Base-by-base conservation (phyloP, 2,797 vertebrate species). In the Hoplostethus mediterraneus region DNA sequence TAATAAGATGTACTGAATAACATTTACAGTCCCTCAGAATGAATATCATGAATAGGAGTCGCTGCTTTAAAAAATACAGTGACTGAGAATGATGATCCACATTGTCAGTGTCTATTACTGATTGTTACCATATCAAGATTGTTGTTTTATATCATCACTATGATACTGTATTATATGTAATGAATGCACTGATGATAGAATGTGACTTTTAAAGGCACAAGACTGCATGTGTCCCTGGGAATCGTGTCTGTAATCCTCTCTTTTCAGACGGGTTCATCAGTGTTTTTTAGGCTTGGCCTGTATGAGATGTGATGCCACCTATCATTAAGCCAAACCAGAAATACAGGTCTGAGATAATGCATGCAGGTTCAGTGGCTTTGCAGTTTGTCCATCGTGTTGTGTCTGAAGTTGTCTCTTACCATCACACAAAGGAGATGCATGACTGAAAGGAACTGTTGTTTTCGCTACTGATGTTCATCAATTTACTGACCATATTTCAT, bases 321-420 rank as follows among this genome's bases (percentile, higher is more conserved):
- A 80, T 84, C 80, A 85, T 89, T 87, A 87, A 82, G 73, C 73
- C 74, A 87, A 87, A 92, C 92, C 81, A 89, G 92, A 92, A 93
- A 92, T 88, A 91, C 91, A 76, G 89, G 91, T 92, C 82, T 86
- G 62, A 85, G 76, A 71, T 84, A 83, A 91, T 87, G 79, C 71
- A 30, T 59, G 71, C 62, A 49, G 77, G 82, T 61, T 87, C 67
- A 77, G 80, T 60, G 56, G 74, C 71, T 84, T 62, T 73, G 60
- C 81, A 78, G 54, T 63, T 70, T 80, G 77, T 80, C 71, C 61
- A 73, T 83, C 85, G 79, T 74, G 55, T 38, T 64, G 65, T 75
- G 75, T 82, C 77, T 79, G 73, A 73, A 65, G 75, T 82, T 86
- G 75, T 85, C 54, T 78, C 61, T 36, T 56, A 58, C 79, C 33